Base-by-base conservation (phyloP, 2,113 vertebrate species). In the Bathybates hornii region DNA sequence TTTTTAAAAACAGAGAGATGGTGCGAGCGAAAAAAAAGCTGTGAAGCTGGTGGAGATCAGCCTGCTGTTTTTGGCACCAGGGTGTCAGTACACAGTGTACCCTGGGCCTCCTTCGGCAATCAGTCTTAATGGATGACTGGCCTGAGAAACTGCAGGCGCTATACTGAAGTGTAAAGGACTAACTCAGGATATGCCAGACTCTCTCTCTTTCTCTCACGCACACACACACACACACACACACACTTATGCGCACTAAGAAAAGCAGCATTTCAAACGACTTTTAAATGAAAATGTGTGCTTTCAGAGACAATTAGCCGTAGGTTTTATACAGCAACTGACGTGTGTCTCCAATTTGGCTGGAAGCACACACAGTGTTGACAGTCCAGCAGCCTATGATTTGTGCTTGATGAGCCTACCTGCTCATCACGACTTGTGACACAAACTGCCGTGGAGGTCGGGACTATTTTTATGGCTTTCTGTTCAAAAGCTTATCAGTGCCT, bases 71-170 rank as follows among this genome's bases (percentile, higher is more conserved):
- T 89, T 84, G 68, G 87, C 84, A 80, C 34, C 59, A 71, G 68
- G 56, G 76, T 61, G 34, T 86, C 80, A 48, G 85, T 13, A 89
- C 78, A 90, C 41, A 81, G 53, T 85, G 91, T 92, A 83, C 61
- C 68, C 79, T 87, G 56, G 68, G 85, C 83, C 79, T 84, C 50
- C 59, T 88, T 81, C 82, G 80, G 84, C 83, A 86, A 90, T 91
- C 90, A 89, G 71, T 50, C 89, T 83, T 93, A 87, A 94, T 93
- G 82, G 91, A 91, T 86, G 92, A 59, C 86, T 87, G 80, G 87
- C 52, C 87, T 79, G 82, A 54, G 84, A 91, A 87, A 87, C 54
- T 86, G 89, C 63, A 87, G 85, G 82, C 34, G n/a, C 82, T 66
- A 36, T 11, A 43, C 24, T 76, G 38, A 86, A 92, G 83, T 71